Percentiles rank a stretch among this genome's conserved stretches.
Conservation (phyloP, 2,113 vertebrate genomes). For the Xyrauchen texanus region DNA sequence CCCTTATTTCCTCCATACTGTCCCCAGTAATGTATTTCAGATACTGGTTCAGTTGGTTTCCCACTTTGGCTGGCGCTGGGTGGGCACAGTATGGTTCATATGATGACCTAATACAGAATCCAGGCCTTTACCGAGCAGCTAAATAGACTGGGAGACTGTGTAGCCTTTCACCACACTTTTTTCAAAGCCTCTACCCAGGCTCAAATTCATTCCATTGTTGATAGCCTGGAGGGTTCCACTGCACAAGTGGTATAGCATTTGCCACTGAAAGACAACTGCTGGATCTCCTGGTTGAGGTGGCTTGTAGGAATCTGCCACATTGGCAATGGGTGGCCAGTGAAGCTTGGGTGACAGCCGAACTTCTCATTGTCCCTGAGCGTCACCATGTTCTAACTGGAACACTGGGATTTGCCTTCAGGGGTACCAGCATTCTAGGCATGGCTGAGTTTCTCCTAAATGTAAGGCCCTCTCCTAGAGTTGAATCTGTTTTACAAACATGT, state of each 20-base stretch:
- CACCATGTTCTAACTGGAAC: conserved; percentile 67
- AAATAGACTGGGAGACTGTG: conserved; percentile 63
- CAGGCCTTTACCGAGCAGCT: conserved; percentile 71
- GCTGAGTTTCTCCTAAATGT: conserved; percentile 62
- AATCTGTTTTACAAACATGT: conserved; percentile 68
- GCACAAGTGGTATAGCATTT: conserved; percentile 72
- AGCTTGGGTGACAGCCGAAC: conserved; percentile 64
- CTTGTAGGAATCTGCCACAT: conserved; percentile 67
- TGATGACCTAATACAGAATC: conserved; percentile 77
- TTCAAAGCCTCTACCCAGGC: conserved; percentile 59
- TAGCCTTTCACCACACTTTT: conserved; percentile 64
- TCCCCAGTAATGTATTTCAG: conserved; percentile 65
- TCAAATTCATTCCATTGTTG: conserved; percentile 61
- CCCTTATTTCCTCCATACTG: conserved; percentile 64
- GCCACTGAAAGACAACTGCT: conserved; percentile 70
- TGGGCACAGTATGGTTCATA: conserved; percentile 70
- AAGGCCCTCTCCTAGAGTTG: conserved; percentile 59
- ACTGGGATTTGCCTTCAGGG: conserved; percentile 71
- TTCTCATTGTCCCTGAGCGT: conserved; percentile 65
- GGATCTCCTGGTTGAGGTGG: conserved; percentile 65
- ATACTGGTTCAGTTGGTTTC: conserved; percentile 61
- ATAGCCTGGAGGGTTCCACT: conserved; percentile 64
- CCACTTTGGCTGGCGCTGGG: conserved; percentile 64
- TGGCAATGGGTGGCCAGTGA: conserved; percentile 68
- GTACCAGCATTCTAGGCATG: conserved; percentile 58